These are phyloP conservation scores for Cantharis rustica DNA, from an alignment of 2,888 invertebrate genomes.

Conservation along the genomic window DNA sequence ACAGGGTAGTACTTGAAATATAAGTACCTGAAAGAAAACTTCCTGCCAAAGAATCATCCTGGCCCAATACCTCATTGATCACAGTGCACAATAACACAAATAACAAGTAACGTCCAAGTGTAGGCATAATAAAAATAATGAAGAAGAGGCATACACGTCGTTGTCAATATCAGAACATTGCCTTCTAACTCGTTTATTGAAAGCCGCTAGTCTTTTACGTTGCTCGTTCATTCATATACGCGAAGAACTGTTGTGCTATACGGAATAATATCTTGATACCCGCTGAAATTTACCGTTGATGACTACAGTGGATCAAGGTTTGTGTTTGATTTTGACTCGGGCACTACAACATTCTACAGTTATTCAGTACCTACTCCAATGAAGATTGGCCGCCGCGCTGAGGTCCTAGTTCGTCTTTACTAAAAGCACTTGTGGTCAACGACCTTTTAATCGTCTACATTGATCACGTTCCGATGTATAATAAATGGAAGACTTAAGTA, in stretches of 20 bases:
- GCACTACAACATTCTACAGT: slow-evolving; percentile 47
- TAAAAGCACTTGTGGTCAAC: slow-evolving; percentile 46
- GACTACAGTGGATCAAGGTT: slow-evolving; percentile 43
- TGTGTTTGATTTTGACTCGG: slow-evolving; percentile 40
- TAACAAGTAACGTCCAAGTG: slow-evolving; percentile 33
- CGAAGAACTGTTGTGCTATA: slow-evolving; percentile 50
- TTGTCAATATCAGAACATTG: slow-evolving; percentile 47
- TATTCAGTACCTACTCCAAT: slow-evolving; percentile 43
- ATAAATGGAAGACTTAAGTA: slow-evolving; percentile 2
- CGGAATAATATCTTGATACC: slow-evolving; percentile 48
- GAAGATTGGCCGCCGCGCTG: slow-evolving; percentile 37
- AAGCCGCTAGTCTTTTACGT: slow-evolving; percentile 37
- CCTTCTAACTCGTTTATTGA: slow-evolving; percentile 36
- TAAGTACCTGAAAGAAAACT: slow-evolving; percentile 79
- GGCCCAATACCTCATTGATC: slow-evolving; percentile 49
- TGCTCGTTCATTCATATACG: slow-evolving; percentile 53
- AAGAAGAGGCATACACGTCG: slow-evolving; percentile 35
- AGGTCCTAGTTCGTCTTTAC: slow-evolving; percentile 44
- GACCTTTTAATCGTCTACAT: slow-evolving; percentile 39
- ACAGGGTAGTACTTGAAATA: neutral
- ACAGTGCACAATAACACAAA: slow-evolving; percentile 44
- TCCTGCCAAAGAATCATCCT: slow-evolving; percentile 81
- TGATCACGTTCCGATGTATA: slow-evolving; percentile 12
- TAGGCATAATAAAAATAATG: slow-evolving; percentile 34
- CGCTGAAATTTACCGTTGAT: slow-evolving; percentile 54